Evolutionary conservation across 92 coral and sea anemone genomes (phyloP).

Genomic region (Phenganax subtilis): DNA sequence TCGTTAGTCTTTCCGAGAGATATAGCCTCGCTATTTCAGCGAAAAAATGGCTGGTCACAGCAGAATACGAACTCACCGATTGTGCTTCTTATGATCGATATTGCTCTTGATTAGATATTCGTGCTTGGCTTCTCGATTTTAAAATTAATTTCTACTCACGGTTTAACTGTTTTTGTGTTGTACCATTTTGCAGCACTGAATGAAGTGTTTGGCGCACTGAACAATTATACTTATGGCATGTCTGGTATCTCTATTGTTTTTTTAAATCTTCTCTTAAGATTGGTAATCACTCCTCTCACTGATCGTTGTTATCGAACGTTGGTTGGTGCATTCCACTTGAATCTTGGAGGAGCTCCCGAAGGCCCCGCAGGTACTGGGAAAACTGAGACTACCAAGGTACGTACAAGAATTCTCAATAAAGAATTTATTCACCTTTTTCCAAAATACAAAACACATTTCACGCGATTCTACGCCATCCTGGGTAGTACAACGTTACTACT

Average conservation of each 20-base stretch:
- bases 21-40: background rate
- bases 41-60: too few relatives aligned
- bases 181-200: too few relatives aligned
- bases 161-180: too few relatives aligned
- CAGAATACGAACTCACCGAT: too few relatives aligned
- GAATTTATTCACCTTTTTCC: background rate
- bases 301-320: slow-evolving; percentile 99
- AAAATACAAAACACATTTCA: background rate
- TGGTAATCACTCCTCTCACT: slow-evolving; percentile 98
- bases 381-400: slow-evolving; percentile 97
- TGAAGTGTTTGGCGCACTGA: too few relatives aligned
- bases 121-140: too few relatives aligned
- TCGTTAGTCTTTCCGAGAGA: background rate
- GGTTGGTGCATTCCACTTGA: slow-evolving; percentile 95
- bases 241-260: too few relatives aligned
- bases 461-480: too few relatives aligned
- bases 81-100: too few relatives aligned
- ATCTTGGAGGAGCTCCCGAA: slow-evolving; percentile 99
- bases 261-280: slow-evolving; percentile 39
- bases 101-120: too few relatives aligned
- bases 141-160: too few relatives aligned
- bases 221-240: too few relatives aligned
- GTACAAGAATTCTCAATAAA: background rate
- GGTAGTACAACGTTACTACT: background rate
- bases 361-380: slow-evolving; percentile 99